Evolutionary conservation across 2,113 vertebrate genomes (phyloP).

Genomic region (Micronycteris hirsuta): DNA sequence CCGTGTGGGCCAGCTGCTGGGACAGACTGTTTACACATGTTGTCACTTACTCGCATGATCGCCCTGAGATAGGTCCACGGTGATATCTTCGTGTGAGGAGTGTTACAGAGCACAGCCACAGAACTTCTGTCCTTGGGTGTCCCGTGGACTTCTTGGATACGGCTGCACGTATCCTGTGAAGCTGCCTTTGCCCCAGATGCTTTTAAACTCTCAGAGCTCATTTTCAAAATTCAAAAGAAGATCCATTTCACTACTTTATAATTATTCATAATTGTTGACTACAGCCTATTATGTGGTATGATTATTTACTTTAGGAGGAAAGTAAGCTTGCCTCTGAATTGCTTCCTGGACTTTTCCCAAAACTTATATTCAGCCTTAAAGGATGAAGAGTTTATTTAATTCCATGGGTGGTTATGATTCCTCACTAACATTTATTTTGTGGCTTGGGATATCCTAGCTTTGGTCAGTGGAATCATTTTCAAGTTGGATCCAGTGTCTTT

Average conservation of each 20-base stretch:
- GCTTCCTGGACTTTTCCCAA: neutral
- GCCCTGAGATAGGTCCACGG: neutral
- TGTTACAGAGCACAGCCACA: neutral
- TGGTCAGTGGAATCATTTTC: neutral
- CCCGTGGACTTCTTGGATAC: neutral
- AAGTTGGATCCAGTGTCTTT: neutral
- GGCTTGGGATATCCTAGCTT: neutral
- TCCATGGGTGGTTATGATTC: neutral
- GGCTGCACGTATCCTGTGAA: neutral
- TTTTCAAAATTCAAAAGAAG: neutral
- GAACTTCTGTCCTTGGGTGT: neutral
- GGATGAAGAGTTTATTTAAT: neutral
- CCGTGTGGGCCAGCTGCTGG: neutral
- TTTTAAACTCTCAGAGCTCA: neutral
- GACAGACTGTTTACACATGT: neutral
- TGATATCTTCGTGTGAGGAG: no score
- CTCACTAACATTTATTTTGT: neutral
- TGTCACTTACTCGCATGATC: neutral
- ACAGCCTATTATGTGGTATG: neutral
- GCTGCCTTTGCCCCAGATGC: neutral
- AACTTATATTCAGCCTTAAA: neutral
- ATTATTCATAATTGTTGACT: neutral
- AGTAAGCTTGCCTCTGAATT: neutral
- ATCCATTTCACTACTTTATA: neutral
- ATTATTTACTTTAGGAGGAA: neutral